Base-by-base conservation (phyloP, 1,140 invertebrate genomes). In the Pteromalus puparum region DNA sequence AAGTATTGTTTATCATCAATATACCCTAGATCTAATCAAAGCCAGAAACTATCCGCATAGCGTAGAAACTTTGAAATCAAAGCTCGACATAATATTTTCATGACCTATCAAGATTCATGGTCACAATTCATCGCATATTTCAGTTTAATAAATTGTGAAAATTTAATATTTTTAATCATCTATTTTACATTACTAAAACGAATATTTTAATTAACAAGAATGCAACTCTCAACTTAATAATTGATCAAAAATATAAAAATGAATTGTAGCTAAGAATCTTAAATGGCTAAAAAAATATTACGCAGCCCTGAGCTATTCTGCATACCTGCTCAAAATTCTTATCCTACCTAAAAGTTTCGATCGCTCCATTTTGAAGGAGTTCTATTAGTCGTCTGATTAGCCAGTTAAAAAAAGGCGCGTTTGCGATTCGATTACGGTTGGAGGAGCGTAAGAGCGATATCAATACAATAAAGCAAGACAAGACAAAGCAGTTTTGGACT, bases 1-100 rank as follows among this genome's bases (percentile, higher is more conserved):
- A 38, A 18, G 10, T 18, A 28, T 30, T 38, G n/a, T 38, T 74
- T 30, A 28, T 74, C 24, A 7, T 74, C 30, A 18, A 38, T 74
- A 30, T 42, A 48, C 10, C n/a, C 74, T 76, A 76, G n/a, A 28
- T 38, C 73, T 74, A 74, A 74, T 74, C 28, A 74, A 74, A 74
- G 73, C 73, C 38, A 74, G 30, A 74, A 38, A 34, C 21, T 74
- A 42, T 21, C 68, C 21, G 68, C 24, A 70, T 70, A 70, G 68
- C 26, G 4, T 70, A 5, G 24, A 70, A 70, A 15, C 68, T 70
- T n/a, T 15, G 30, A 26, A 70, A 30, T 70, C 68, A 0, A 70
- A 70, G 12, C 6, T 3, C 6, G 13, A 74, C 72, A 42, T 74
- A n/a, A 38, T 3, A 74, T 61, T 61, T 61, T 61, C n/a, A 61